Conservation (phyloP, 1,140 invertebrate genomes). For the Habropoda laboriosa region DNA sequence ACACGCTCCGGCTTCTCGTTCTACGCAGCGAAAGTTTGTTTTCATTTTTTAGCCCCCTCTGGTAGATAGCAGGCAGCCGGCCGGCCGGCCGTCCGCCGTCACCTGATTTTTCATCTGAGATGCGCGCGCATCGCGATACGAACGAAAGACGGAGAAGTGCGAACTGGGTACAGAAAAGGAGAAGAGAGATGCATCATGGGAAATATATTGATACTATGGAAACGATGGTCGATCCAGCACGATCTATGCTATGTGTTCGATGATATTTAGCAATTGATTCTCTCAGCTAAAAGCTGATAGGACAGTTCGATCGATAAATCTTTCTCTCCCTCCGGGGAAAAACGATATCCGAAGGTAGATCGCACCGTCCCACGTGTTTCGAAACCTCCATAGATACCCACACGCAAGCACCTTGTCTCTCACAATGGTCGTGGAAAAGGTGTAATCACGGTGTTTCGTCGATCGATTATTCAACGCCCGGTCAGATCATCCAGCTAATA, state of each 20-base stretch:
- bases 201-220: too few relatives aligned
- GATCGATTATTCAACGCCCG: conserved; percentile 5
- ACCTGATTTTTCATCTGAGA: conserved; percentile 22
- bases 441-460: background rate
- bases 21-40: conserved; percentile 73
- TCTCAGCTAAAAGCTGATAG: background rate
- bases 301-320: background rate
- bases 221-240: too few relatives aligned
- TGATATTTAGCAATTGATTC: background rate
- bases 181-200: too few relatives aligned
- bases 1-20: conserved; percentile 61
- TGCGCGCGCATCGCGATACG: background rate
- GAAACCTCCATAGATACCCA: conserved; percentile 2
- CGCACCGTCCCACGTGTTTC: conserved; percentile 13
- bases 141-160: conserved; percentile 3
- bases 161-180: too few relatives aligned
- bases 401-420: background rate
- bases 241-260: too few relatives aligned
- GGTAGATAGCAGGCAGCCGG: too few relatives aligned
- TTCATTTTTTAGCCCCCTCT: conserved; percentile 64
- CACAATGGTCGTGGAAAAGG: background rate
- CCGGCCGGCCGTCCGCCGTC: background rate
- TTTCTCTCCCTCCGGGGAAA: background rate
- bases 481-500: background rate
- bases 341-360: background rate